Percentiles rank a stretch among this genome's conserved stretches.
phyloP scores from a whole-genome alignment of 2,888 invertebrate genomes.

The Neocrepidodera transversa region DNA sequence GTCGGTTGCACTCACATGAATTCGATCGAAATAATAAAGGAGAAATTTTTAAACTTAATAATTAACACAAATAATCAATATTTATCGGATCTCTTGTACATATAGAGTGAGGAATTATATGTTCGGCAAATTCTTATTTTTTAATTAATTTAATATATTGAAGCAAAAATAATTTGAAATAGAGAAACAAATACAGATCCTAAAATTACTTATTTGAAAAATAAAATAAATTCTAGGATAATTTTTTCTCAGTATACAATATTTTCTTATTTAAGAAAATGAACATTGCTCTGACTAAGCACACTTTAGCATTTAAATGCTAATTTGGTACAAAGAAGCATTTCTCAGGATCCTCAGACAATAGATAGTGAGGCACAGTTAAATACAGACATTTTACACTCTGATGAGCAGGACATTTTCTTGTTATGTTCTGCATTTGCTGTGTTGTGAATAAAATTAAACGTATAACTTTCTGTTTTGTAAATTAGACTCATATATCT shows the following conservation, averaged over 20 bases:
- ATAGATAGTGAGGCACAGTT: slow-evolving; percentile 58
- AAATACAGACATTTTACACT: slow-evolving; percentile 62
- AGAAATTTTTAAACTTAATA: too few species aligned
- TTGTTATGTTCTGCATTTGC: slow-evolving; percentile 50
- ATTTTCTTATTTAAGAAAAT: slow-evolving; percentile 26
- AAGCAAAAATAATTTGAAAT: too few species aligned
- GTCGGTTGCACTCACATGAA: too few species aligned
- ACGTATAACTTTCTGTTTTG: slow-evolving; percentile 43
- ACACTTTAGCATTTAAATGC: slow-evolving; percentile 54
- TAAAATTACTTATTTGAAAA: too few species aligned
- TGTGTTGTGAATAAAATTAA: slow-evolving; percentile 51
- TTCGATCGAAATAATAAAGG: too few species aligned
- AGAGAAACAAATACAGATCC: too few species aligned
- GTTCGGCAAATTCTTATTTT: too few species aligned
- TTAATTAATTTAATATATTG: too few species aligned
- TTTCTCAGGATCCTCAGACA: slow-evolving; percentile 58
- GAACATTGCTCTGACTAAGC: slow-evolving; percentile 29
- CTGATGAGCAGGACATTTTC: slow-evolving; percentile 57
- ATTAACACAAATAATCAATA: too few species aligned
- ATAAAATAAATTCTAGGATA: too few species aligned
- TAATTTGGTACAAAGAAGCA: slow-evolving; percentile 58
- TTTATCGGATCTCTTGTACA: too few species aligned
- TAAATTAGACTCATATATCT: slow-evolving; percentile 42
- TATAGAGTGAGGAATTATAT: too few species aligned
- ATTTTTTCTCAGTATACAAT: slow-evolving; percentile 28